phyloP scores from a whole-genome alignment of 2,888 invertebrate species.

The Macroteleia sp. region DNA sequence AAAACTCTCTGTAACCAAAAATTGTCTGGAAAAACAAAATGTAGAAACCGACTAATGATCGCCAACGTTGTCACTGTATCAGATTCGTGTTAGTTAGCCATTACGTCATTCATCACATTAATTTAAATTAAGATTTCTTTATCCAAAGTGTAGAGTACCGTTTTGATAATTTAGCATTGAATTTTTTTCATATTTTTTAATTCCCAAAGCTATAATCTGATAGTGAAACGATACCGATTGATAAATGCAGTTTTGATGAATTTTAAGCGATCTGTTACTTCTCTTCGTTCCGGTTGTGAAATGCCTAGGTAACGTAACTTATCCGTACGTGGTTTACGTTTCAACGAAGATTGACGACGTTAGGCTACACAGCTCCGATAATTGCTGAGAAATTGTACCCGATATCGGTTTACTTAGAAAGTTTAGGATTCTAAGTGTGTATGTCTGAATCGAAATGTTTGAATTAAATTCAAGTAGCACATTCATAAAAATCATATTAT shows the following conservation, averaged over 20 bases:
- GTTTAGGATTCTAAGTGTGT: slow-evolving; percentile 24
- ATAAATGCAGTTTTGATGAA: slow-evolving; percentile 82
- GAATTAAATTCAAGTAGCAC: slow-evolving; percentile 30
- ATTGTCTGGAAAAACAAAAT: slow-evolving; percentile 60
- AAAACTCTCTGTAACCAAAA: slow-evolving; percentile 74
- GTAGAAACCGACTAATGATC: slow-evolving; percentile 77
- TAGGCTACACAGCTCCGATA: slow-evolving; percentile 62
- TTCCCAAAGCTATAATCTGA: slow-evolving; percentile 69
- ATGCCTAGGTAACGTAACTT: slow-evolving; percentile 75
- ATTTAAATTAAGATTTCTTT: no score
- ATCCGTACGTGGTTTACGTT: slow-evolving; percentile 72
- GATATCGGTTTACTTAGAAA: slow-evolving; percentile 16
- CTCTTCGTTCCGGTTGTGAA: slow-evolving; percentile 78
- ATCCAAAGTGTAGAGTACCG: no score
- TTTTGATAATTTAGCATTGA: no score
- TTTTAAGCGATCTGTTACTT: slow-evolving; percentile 80
- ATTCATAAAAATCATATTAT: slow-evolving; percentile 34
- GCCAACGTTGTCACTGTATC: slow-evolving; percentile 70
- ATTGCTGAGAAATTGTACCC: slow-evolving; percentile 45
- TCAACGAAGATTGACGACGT: slow-evolving; percentile 76
- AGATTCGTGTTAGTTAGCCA: slow-evolving; percentile 61
- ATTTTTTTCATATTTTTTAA: no score
- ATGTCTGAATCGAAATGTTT: slow-evolving; percentile 43
- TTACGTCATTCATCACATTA: slow-evolving; percentile 45
- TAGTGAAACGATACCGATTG: slow-evolving; percentile 72